Conservation (phyloP, 2,797 vertebrate species). For the Smutsia temminckii region DNA sequence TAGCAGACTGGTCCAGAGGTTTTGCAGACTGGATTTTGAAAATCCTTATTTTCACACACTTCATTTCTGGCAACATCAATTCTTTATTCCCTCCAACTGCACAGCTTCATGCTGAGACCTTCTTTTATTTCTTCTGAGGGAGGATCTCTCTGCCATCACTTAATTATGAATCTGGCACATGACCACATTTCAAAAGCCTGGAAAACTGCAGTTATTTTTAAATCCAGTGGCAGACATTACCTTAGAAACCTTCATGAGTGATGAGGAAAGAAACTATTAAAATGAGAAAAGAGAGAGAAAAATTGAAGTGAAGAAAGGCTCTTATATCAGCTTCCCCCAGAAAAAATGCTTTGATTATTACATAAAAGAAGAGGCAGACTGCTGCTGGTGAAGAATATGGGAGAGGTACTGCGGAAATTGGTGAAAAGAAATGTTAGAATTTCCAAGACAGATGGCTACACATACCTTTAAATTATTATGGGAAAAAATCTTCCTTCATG, state of each 20-base stretch:
- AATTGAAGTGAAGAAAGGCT: constrained; percentile 6
- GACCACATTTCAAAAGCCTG: constrained; percentile 27
- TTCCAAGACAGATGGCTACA: background rate
- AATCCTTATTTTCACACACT: background rate
- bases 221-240: background rate
- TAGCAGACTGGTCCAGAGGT: background rate
- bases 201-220: background rate
- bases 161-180: background rate
- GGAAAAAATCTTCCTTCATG: background rate
- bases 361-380: background rate
- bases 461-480: background rate
- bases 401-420: background rate
- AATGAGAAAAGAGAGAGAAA: constrained; percentile 39
- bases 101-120: background rate
- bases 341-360: background rate
- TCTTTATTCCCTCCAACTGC: background rate
- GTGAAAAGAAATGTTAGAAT: background rate
- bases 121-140: background rate
- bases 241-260: constrained; percentile 23
- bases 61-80: background rate
- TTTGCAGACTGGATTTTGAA: background rate
- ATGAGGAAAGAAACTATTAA: background rate
- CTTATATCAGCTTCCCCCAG: constrained; percentile 7
- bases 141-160: background rate
- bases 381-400: background rate